phyloP scores from a whole-genome alignment of 2,888 invertebrate species.

The Habrosyne pyritoides region DNA sequence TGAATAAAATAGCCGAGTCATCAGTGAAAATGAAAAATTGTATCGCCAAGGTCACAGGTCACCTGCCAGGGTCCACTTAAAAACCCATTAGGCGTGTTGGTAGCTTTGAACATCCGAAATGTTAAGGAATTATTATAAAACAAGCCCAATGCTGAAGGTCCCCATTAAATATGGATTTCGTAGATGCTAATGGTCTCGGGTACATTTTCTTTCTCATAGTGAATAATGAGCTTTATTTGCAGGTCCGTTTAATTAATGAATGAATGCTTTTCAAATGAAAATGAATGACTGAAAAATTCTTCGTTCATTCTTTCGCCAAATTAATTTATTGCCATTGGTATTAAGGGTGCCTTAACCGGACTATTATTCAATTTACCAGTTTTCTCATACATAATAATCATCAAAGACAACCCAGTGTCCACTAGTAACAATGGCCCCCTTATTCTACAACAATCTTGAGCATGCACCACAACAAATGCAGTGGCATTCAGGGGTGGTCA shows the following conservation, averaged over 20 bases:
- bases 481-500: too few species aligned
- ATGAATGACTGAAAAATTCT: not conserved
- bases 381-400: not conserved
- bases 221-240: not conserved
- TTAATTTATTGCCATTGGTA: not conserved
- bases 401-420: too few species aligned
- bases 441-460: too few species aligned
- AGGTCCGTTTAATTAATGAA: not conserved
- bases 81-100: constrained; percentile 49
- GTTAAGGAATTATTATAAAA: constrained; percentile 27
- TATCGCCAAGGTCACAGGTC: constrained; percentile 29
- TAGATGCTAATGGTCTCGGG: constrained; percentile 22
- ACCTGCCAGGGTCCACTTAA: constrained; percentile 48
- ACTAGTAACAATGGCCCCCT: too few species aligned
- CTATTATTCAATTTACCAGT: not conserved
- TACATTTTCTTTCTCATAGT: constrained; percentile 13
- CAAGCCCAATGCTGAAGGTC: constrained; percentile 29
- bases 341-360: not conserved
- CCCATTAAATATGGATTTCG: constrained; percentile 43
- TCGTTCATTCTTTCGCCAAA: not conserved
- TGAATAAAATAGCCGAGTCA: constrained; percentile 34
- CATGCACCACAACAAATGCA: too few species aligned
- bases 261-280: not conserved
- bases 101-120: constrained; percentile 15
- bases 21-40: constrained; percentile 37